Evolutionary conservation across 1,140 invertebrate genomes (phyloP).

Genomic region (Drosophila sucinea): DNA sequence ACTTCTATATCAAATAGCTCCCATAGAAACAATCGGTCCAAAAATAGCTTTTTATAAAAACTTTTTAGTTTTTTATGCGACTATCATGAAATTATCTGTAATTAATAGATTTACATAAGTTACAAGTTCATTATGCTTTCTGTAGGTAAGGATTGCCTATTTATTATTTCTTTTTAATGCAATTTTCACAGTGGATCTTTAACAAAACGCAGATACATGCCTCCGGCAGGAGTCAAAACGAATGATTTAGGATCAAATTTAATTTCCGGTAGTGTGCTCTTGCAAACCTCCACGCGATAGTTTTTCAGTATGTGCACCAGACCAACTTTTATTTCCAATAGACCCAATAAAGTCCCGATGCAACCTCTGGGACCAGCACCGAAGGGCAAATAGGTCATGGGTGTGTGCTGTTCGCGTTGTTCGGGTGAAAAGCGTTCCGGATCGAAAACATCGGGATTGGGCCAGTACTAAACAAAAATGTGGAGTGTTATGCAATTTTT

Average conservation of each 20-base stretch:
- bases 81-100: too few relatives aligned
- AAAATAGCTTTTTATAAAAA: too few relatives aligned
- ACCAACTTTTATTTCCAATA: slow-evolving; percentile 87
- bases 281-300: slow-evolving; percentile 82
- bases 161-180: slow-evolving; percentile 16
- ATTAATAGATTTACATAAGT: too few relatives aligned
- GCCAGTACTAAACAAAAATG: slow-evolving; percentile 53
- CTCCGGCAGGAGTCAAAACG: slow-evolving; percentile 79
- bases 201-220: slow-evolving; percentile 56
- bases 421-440: slow-evolving; percentile 84
- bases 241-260: slow-evolving; percentile 80
- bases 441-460: slow-evolving; percentile 83
- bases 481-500: slow-evolving; percentile 78
- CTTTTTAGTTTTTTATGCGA: too few relatives aligned
- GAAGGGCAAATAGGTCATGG: slow-evolving; percentile 83
- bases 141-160: too few relatives aligned
- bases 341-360: slow-evolving; percentile 86
- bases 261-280: slow-evolving; percentile 69
- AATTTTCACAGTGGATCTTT: slow-evolving; percentile 36
- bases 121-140: too few relatives aligned
- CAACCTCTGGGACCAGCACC: slow-evolving; percentile 84
- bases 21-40: too few relatives aligned
- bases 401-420: slow-evolving; percentile 63
- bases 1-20: too few relatives aligned
- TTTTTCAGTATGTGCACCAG: slow-evolving; percentile 84